Conservation (phyloP, 1,140 invertebrate genomes). For the Marisa cornuarietis region DNA sequence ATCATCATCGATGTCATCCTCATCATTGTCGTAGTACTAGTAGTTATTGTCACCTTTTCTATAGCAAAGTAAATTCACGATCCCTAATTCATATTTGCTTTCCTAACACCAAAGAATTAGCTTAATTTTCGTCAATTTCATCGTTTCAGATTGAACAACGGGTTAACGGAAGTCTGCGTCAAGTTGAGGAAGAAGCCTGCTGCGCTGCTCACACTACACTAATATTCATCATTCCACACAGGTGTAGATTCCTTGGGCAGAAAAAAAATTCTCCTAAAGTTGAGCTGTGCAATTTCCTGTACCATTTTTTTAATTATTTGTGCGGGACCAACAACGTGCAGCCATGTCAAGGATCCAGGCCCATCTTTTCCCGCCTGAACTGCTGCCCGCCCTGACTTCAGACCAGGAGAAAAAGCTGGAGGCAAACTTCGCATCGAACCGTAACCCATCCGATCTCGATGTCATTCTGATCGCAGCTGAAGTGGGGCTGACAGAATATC, state of each 20-base stretch:
- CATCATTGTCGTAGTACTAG: no score
- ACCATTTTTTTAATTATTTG: neutral
- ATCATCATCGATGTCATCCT: no score
- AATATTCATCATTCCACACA: neutral
- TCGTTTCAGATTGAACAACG: neutral
- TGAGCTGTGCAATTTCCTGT: no score
- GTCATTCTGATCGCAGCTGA: conserved; percentile 48
- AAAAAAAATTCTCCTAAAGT: neutral
- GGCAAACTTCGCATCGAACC: conserved; percentile 45
- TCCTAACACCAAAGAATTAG: no score
- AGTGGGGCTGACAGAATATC: conserved; percentile 39
- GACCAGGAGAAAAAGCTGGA: conserved; percentile 46
- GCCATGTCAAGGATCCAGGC: conserved; percentile 37
- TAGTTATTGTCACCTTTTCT: no score
- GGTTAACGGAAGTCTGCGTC: neutral
- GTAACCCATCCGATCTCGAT: conserved; percentile 53
- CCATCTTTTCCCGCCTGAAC: conserved; percentile 44
- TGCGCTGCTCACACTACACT: neutral
- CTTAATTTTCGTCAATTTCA: no score
- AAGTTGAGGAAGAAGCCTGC: neutral
- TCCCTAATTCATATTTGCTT: no score
- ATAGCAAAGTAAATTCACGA: no score
- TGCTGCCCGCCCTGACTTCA: conserved; percentile 40
- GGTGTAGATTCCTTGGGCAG: neutral
- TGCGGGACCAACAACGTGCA: neutral